Base-by-base conservation (phyloP, 1,140 invertebrate genomes). In the Orius laevigatus region DNA sequence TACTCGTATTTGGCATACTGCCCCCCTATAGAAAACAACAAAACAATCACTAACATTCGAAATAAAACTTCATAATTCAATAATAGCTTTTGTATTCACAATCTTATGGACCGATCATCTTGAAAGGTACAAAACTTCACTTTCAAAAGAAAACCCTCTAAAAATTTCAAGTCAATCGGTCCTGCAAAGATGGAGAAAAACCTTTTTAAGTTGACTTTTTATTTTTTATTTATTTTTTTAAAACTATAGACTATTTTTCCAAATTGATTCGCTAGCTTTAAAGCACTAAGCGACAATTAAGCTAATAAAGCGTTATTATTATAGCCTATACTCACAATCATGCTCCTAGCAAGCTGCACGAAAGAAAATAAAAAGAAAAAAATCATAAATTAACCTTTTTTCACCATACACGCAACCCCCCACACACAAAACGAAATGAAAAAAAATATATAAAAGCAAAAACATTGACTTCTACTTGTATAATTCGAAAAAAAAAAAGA, bases 1-100 rank as follows among this genome's bases (percentile, higher is more conserved):
- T 84, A 59, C 82, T 86, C 19, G 84, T 86, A 61, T 84, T 86
- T 55, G 84, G 84, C 79, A 88, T 82, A 44, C 80, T 83, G 53
- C 81, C 79, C 58, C 81, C 79, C 82, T 87, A 70, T 5, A 50
- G 52, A 42, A 51, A 1, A n/a, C 11, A 46, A 10, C 35, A 14
- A 16, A 6, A 12, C 3, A 25, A 45, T 34, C n/a, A n/a, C n/a
- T n/a, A n/a, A n/a, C n/a, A n/a, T n/a, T n/a, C n/a, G n/a, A n/a
- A n/a, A n/a, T n/a, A n/a, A n/a, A n/a, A n/a, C n/a, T n/a, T n/a
- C n/a, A n/a, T n/a, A n/a, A n/a, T n/a, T n/a, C n/a, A n/a, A n/a
- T n/a, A n/a, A n/a, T n/a, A n/a, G n/a, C n/a, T n/a, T n/a, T n/a
- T n/a, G n/a, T n/a, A n/a, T n/a, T n/a, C n/a, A n/a, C n/a, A n/a